Percentiles rank a stretch among this genome's conserved stretches.
Conservation (phyloP, 92 coral and sea anemone species). For the Zoanthus sansibaricus region DNA sequence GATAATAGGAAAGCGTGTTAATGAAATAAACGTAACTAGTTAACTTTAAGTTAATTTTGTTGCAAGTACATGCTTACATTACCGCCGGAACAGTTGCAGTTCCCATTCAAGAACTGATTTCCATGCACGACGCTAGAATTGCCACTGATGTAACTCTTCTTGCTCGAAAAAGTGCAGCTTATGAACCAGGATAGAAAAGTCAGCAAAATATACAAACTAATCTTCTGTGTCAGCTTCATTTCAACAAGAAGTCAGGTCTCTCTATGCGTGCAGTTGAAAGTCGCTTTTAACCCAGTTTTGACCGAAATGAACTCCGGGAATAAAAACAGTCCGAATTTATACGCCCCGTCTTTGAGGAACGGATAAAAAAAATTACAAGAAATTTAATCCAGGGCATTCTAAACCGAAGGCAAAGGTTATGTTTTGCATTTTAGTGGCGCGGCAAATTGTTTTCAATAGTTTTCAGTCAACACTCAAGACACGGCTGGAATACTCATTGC, state of each 20-base stretch:
- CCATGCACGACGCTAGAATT: background rate
- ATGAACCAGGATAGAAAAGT: background rate
- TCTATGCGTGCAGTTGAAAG: background rate
- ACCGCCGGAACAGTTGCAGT: conserved; percentile 14
- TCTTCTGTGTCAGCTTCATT: background rate
- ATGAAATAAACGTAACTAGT: background rate
- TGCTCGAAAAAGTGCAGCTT: background rate
- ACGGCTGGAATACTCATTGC: background rate
- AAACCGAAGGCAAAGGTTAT: conserved; percentile 41
- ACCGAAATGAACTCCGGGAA: conserved; percentile 12
- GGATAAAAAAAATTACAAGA: conserved; percentile 25
- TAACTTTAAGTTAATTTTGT: background rate
- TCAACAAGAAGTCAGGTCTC: background rate
- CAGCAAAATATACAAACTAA: background rate
- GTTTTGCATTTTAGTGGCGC: conserved; percentile 19
- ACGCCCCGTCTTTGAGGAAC: conserved; percentile 40
- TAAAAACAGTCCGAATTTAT: background rate
- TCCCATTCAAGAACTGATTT: conserved; percentile 9
- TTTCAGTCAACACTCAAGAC: conserved; percentile 27
- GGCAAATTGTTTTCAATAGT: conserved; percentile 33
- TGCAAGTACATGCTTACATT: conserved; percentile 19
- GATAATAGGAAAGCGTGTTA: conserved; percentile 5
- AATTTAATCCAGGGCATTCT: conserved; percentile 28
- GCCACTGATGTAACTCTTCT: background rate
- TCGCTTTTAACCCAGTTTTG: background rate